Conservation (phyloP, 2,113 vertebrate genomes). For the Poeciliopsis prolifica region DNA sequence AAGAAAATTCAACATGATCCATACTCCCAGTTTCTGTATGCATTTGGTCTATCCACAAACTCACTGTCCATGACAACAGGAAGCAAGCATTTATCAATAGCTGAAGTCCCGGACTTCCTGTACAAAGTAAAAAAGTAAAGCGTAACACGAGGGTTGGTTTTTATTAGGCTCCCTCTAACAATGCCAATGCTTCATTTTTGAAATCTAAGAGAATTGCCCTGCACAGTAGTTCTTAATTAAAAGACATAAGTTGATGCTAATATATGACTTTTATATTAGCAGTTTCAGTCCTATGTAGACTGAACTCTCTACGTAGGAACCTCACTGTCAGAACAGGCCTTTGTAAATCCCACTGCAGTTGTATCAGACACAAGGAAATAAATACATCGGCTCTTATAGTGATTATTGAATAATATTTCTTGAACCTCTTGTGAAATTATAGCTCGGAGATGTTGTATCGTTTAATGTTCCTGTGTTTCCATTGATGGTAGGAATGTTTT, state of each 20-base stretch:
- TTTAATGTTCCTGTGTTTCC: neutral
- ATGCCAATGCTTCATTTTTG: neutral
- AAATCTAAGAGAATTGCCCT: neutral
- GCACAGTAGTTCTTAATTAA: neutral
- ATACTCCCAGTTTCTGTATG: no score
- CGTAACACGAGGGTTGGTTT: no score
- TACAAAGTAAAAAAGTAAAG: no score
- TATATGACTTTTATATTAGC: no score
- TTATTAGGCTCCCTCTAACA: no score
- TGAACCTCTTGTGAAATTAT: neutral
- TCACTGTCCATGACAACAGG: no score
- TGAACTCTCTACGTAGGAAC: neutral
- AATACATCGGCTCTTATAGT: slow-evolving; percentile 6
- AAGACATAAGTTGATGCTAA: neutral
- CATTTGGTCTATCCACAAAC: no score
- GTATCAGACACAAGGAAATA: neutral
- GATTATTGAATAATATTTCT: slow-evolving; percentile 15
- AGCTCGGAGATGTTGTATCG: neutral
- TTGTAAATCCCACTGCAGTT: slow-evolving; percentile 4
- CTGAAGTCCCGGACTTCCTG: no score
- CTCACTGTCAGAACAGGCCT: neutral
- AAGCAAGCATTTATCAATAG: no score
- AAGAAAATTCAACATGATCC: no score
- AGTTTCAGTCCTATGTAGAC: no score
- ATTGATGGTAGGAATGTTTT: neutral